Evolutionary conservation across 2,113 vertebrate species (phyloP).

Genomic region (Bettongia penicillata): DNA sequence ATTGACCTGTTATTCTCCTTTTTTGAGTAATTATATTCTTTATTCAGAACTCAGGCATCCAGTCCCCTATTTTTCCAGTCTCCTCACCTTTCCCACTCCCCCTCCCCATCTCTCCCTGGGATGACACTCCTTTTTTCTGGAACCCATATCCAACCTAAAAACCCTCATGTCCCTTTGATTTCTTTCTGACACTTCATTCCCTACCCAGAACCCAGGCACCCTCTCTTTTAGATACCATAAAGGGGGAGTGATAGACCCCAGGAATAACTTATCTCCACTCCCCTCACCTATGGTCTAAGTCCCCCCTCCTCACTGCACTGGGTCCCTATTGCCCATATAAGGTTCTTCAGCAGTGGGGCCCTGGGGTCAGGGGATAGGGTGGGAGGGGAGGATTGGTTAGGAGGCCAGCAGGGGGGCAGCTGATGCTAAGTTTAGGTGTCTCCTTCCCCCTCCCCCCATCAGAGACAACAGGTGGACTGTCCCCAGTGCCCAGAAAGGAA

Average conservation of each 20-base stretch:
- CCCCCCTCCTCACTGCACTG: background rate
- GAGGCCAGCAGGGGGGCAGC: slow-evolving; percentile 15
- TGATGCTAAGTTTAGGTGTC: slow-evolving; percentile 79
- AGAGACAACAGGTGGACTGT: slow-evolving; percentile 78
- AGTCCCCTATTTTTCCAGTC: slow-evolving; percentile 44
- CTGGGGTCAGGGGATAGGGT: slow-evolving; percentile 23
- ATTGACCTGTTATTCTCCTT: slow-evolving; percentile 15
- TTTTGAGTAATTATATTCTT: background rate
- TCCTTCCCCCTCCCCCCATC: slow-evolving; percentile 72
- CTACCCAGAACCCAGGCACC: slow-evolving; percentile 30
- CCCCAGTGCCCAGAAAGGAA: slow-evolving; percentile 78
- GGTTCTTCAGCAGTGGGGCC: slow-evolving; percentile 60
- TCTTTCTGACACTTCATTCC: slow-evolving; percentile 47
- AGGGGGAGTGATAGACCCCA: background rate
- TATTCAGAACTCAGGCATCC: slow-evolving; percentile 1
- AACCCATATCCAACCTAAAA: background rate
- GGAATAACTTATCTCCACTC: slow-evolving; percentile 50
- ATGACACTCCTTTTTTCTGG: background rate
- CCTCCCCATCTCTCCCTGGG: slow-evolving; percentile 70
- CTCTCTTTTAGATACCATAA: background rate
- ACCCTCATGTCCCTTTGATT: background rate
- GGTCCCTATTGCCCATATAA: slow-evolving; percentile 74
- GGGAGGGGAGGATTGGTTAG: slow-evolving; percentile 50
- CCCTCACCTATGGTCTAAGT: background rate
- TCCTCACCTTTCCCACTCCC: slow-evolving; percentile 80